Evolutionary conservation across 37 sponge, comb jelly and placozoan species (phyloP).

Genomic region (Hexactinellida sp.): DNA sequence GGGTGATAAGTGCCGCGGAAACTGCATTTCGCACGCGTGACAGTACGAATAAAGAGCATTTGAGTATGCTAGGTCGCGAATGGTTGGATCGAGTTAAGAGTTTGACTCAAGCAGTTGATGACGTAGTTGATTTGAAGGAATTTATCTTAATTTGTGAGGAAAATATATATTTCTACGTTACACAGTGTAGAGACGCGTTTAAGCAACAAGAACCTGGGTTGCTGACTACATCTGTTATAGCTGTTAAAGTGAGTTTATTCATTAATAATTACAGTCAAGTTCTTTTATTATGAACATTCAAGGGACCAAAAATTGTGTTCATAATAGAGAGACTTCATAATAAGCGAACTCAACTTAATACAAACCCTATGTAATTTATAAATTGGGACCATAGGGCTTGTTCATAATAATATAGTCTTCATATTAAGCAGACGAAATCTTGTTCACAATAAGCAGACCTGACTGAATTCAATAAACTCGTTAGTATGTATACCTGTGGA

Average conservation of each 20-base stretch:
- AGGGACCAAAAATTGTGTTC: too few relatives aligned
- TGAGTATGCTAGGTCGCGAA: constrained; percentile 35
- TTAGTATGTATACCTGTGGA: too few relatives aligned
- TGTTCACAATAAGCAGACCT: too few relatives aligned
- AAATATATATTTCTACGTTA: constrained; percentile 14
- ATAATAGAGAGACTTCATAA: too few relatives aligned
- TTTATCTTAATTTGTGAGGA: constrained; percentile 33
- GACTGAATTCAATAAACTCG: too few relatives aligned
- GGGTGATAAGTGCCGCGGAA: constrained; percentile 36
- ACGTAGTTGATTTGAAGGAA: constrained; percentile 51
- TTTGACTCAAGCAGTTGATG: constrained; percentile 53
- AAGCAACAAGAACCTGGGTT: background rate
- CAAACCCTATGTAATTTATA: too few relatives aligned
- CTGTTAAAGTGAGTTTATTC: background rate
- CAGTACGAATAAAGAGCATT: constrained; percentile 18
- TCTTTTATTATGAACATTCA: too few relatives aligned
- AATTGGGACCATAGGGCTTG: too few relatives aligned
- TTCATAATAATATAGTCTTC: too few relatives aligned
- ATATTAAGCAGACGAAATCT: too few relatives aligned
- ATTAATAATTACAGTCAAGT: too few relatives aligned
- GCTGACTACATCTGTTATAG: background rate
- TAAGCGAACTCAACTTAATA: too few relatives aligned
- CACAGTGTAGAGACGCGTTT: constrained; percentile 12
- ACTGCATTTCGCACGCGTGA: constrained; percentile 33
- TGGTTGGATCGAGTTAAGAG: constrained; percentile 55